Conservation (phyloP, 1,140 invertebrate genomes). For the Pseudoatta argentina region DNA sequence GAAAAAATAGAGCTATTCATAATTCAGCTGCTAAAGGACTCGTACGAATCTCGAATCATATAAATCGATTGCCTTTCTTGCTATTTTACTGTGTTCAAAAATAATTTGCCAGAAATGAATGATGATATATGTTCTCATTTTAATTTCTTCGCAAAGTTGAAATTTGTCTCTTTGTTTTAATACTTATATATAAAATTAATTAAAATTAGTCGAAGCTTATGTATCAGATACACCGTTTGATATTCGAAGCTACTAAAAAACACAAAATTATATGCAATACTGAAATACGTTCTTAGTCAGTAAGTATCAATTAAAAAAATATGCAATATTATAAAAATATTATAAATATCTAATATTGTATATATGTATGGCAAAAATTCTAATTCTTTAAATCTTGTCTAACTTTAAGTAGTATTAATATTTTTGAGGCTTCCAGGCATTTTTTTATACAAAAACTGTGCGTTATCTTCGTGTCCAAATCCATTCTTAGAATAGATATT, state of each 20-base stretch:
- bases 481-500: too few species aligned
- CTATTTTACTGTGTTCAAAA: neutral
- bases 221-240: neutral
- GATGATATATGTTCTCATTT: neutral
- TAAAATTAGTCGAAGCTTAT: neutral
- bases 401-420: neutral
- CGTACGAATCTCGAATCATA: neutral
- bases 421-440: too few species aligned
- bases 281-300: neutral
- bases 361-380: neutral
- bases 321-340: too few species aligned
- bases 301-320: neutral
- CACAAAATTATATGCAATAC: neutral
- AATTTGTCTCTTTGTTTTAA: neutral
- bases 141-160: neutral
- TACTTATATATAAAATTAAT: neutral
- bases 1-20: neutral
- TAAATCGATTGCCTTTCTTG: neutral
- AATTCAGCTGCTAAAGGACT: neutral
- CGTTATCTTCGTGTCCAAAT: too few species aligned
- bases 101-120: neutral
- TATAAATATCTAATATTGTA: neutral
- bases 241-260: neutral
- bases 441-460: too few species aligned
- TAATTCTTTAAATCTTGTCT: constrained; percentile 3